phyloP scores from a whole-genome alignment of 1,140 invertebrate genomes.

The Bombus huntii region DNA sequence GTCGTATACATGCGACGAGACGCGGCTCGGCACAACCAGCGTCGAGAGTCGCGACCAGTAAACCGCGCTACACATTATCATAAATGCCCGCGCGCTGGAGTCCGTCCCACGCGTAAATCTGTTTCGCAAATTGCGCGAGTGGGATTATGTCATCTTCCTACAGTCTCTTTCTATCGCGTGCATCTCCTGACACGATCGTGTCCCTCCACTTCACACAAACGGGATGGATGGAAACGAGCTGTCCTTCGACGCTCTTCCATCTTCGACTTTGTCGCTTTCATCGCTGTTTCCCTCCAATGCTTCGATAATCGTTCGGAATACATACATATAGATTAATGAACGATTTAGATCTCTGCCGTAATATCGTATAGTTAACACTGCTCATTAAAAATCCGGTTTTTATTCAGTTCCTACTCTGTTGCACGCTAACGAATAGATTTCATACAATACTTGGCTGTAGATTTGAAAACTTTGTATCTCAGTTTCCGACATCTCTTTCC shows the following conservation, averaged over 20 bases:
- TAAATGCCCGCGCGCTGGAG: constrained; percentile 77
- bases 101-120: constrained; percentile 82
- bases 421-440: too few relatives aligned
- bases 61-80: constrained; percentile 80
- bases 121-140: constrained; percentile 80
- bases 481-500: too few relatives aligned
- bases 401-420: too few relatives aligned
- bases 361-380: too few relatives aligned
- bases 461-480: too few relatives aligned
- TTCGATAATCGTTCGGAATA: background rate
- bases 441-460: too few relatives aligned
- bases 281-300: background rate
- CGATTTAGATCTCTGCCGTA: background rate
- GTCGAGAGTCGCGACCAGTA: constrained; percentile 69
- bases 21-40: constrained; percentile 44
- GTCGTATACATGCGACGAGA: constrained; percentile 6
- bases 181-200: constrained; percentile 52
- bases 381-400: too few relatives aligned
- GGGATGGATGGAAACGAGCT: constrained; percentile 39
- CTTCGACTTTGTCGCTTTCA: constrained; percentile 24
- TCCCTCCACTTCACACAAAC: constrained; percentile 47
- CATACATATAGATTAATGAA: background rate
- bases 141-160: constrained; percentile 78
- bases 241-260: constrained; percentile 55
- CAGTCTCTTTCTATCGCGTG: constrained; percentile 62